A percentile compares a stretch with the other conserved stretches of the same genome.
These are phyloP conservation scores for Cygnus atratus DNA, from an alignment of 2,113 vertebrate genomes.

Conservation along the genomic window DNA sequence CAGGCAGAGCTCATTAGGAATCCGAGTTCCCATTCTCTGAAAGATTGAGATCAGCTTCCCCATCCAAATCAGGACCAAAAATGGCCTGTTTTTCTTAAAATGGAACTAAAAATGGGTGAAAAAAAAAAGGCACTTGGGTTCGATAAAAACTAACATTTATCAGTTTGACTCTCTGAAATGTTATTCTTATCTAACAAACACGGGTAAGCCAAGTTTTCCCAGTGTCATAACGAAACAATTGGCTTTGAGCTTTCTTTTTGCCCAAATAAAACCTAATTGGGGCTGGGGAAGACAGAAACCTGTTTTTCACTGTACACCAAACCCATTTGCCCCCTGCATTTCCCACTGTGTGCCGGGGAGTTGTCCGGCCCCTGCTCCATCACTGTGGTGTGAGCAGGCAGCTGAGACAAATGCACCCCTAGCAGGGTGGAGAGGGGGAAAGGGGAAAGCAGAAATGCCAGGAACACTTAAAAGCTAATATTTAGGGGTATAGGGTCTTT, in stretches of 20 bases:
- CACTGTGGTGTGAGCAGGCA: background rate
- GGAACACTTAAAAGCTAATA: background rate
- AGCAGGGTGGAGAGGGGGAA: background rate
- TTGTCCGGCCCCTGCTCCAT: background rate
- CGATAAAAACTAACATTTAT: conserved; percentile 58
- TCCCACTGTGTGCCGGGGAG: background rate
- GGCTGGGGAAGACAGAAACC: background rate
- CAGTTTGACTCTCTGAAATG: conserved; percentile 24
- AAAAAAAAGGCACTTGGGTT: conserved; percentile 4
- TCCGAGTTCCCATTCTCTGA: conserved; percentile 41
- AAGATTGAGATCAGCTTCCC: conserved; percentile 67
- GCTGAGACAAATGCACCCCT: background rate
- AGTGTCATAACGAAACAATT: background rate
- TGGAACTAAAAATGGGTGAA: conserved; percentile 31
- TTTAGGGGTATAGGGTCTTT: background rate
- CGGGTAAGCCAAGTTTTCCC: conserved; percentile 1
- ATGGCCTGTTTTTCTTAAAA: conserved; percentile 62
- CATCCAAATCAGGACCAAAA: conserved; percentile 67
- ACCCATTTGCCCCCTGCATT: background rate
- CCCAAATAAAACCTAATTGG: background rate
- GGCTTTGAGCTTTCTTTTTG: background rate
- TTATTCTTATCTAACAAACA: conserved; percentile 3
- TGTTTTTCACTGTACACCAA: background rate
- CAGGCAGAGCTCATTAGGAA: conserved; percentile 70
- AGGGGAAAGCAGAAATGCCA: background rate